A percentile compares a stretch with the other conserved stretches of the same genome.
Conservation (phyloP, 2,797 vertebrate species). For the Astyanax mexicanus region DNA sequence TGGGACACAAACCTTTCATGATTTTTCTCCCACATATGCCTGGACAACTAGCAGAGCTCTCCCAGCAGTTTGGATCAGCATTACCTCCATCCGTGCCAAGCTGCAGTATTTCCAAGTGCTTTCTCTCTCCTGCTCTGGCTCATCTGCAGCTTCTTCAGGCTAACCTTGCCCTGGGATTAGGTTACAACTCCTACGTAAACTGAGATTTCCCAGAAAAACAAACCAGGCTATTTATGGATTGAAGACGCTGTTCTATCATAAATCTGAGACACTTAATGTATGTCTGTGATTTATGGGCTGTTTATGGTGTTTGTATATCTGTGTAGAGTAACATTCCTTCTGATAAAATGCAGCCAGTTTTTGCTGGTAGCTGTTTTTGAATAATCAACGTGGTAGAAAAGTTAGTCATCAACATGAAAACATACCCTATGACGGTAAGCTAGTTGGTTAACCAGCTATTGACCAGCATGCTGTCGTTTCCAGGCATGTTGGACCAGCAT, state of each 20-base stretch:
- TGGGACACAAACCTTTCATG: background rate
- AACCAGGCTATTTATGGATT: background rate
- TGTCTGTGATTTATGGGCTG: background rate
- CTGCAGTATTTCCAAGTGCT: constrained; percentile 67
- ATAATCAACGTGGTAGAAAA: no score
- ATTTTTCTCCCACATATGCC: background rate
- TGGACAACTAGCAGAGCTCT: constrained; percentile 3
- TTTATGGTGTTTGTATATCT: background rate
- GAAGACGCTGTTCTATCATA: constrained; percentile 27
- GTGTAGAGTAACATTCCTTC: background rate
- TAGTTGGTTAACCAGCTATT: no score
- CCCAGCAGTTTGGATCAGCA: constrained; percentile 9
- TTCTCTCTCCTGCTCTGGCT: constrained; percentile 53
- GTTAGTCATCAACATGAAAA: no score
- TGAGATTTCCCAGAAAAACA: constrained; percentile 60
- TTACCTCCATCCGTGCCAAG: constrained; percentile 51
- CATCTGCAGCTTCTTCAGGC: constrained; percentile 41
- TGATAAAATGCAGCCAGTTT: no score
- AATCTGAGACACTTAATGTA: background rate
- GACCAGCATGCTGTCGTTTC: no score
- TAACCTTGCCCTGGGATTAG: constrained; percentile 49
- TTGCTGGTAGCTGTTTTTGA: no score
- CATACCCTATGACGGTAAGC: no score
- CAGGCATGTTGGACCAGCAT: no score
- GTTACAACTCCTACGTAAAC: constrained; percentile 67